Conservation (phyloP, 1,140 invertebrate species). For the Drosophila paulistorum region DNA sequence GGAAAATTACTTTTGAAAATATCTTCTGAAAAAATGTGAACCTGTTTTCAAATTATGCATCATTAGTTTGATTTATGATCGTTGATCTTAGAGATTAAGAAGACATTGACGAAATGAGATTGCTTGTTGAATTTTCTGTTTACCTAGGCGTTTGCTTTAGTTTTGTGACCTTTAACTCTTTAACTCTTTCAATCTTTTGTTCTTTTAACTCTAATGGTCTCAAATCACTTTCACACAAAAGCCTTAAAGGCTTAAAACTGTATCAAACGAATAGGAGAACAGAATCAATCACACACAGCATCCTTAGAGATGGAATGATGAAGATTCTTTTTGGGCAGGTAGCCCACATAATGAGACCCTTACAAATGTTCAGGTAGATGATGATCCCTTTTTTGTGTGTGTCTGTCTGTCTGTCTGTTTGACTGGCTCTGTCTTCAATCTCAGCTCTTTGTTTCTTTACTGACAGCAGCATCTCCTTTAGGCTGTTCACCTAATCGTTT, state of each 20-base stretch:
- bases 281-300: conserved; percentile 26
- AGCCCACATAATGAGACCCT: conserved; percentile 1
- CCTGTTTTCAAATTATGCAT: conserved; percentile 67
- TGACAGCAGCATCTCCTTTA: conserved; percentile 1
- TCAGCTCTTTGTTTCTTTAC: conserved; percentile 9
- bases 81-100: conserved; percentile 21
- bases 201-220: conserved; percentile 7
- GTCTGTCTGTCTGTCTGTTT: no score
- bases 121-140: conserved; percentile 1
- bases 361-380: conserved; percentile 28
- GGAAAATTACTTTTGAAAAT: neutral
- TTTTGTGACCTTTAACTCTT: conserved; percentile 32
- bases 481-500: conserved; percentile 49
- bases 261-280: conserved; percentile 65
- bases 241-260: conserved; percentile 69
- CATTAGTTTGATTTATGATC: conserved; percentile 48
- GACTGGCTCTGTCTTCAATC: conserved; percentile 8
- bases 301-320: no score
- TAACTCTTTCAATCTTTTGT: conserved; percentile 27
- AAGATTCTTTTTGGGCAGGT: neutral
- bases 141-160: conserved; percentile 22
- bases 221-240: conserved; percentile 28
- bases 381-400: conserved; percentile 1
- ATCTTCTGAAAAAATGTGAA: conserved; percentile 32
- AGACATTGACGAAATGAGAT: conserved; percentile 8